Evolutionary conservation across 2,888 invertebrate species (phyloP).

Genomic region (Lasiommata megera): DNA sequence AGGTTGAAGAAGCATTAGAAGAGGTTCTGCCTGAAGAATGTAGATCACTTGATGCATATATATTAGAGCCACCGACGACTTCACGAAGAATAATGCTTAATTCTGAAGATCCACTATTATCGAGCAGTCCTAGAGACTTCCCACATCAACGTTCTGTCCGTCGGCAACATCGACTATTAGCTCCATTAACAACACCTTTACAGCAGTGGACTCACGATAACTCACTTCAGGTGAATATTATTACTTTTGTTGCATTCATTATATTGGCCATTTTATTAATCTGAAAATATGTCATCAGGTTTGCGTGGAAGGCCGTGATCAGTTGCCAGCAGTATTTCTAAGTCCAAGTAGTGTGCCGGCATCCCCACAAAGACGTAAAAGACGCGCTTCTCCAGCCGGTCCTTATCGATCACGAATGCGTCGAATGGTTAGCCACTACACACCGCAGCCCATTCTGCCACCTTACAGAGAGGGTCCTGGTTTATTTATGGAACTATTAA

Average conservation of each 20-base stretch:
- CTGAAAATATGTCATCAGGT: conserved; percentile 45
- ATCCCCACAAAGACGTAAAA: conserved; percentile 84
- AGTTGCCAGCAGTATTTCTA: conserved; percentile 88
- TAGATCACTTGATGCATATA: conserved; percentile 82
- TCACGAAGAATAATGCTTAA: conserved; percentile 94
- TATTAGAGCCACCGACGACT: conserved; percentile 84
- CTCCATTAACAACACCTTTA: conserved; percentile 49
- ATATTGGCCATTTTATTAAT: conserved; percentile 12
- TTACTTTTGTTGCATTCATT: background rate
- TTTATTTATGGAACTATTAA: conserved; percentile 83
- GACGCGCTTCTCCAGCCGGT: conserved; percentile 84
- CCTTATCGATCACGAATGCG: conserved; percentile 74
- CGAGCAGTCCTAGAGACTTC: conserved; percentile 92
- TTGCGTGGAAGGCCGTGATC: conserved; percentile 83
- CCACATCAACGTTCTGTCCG: conserved; percentile 65
- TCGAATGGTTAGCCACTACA: conserved; percentile 84
- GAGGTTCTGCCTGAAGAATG: conserved; percentile 92
- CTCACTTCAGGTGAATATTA: conserved; percentile 58
- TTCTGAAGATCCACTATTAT: conserved; percentile 91
- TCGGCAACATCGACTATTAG: conserved; percentile 53
- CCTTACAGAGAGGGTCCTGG: conserved; percentile 95
- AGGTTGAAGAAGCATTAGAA: conserved; percentile 91
- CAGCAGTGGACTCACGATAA: conserved; percentile 69
- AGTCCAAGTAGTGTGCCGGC: conserved; percentile 87
- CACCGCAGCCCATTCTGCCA: conserved; percentile 96